Evolutionary conservation across 2,113 vertebrate genomes (phyloP), one percentile per base, ranked within the genome.

Genomic region (Cavia aperea): DNA sequence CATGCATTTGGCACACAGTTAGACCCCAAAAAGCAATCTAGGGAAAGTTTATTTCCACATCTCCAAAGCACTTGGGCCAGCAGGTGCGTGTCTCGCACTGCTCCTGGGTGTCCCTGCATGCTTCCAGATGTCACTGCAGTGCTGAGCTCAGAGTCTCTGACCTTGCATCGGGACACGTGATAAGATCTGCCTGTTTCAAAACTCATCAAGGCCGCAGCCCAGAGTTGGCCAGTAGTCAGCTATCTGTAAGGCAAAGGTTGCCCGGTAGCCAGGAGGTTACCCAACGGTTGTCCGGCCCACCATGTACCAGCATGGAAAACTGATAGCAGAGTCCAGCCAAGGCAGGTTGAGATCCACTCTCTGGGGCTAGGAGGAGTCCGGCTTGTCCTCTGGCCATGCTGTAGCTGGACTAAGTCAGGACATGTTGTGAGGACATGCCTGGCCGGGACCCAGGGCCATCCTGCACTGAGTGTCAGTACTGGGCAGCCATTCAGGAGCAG

Each of bases 401-500:
- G 21, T 9, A 39, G 36, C 56, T 24, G 54, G 39, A 62, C 73
- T 58, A 60, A 91, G 36, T 24, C 88, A 15, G 66, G 24, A 90
- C 43, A 89, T 18, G 33, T 23, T 13, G 66, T 36, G 56, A 94
- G 88, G n/a, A 7, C 2, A 1, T 0, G 43, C 78, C 65, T 46
- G 23, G 82, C 70, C 77, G 0, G n/a, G 58, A 49, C 54, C 84
- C 26, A 24, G 88, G 88, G 70, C 81, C 3, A 13, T 39, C 62
- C 24, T n/a, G 18, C 7, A 43, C 86, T 54, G 29, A 4, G 36
- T 18, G 65, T 65, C 89, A 66, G 73, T 19, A 0, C 81, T 31
- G 88, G 94, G 96, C 95, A 94, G 90, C 7, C 94, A 86, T 75
- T 95, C 94, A 90, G 89, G 86, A 58, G 89, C 92, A 92, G 95